These are phyloP conservation scores for Xiphophorus maculatus DNA, from an alignment of 2,113 vertebrate species.

Conservation along the genomic window DNA sequence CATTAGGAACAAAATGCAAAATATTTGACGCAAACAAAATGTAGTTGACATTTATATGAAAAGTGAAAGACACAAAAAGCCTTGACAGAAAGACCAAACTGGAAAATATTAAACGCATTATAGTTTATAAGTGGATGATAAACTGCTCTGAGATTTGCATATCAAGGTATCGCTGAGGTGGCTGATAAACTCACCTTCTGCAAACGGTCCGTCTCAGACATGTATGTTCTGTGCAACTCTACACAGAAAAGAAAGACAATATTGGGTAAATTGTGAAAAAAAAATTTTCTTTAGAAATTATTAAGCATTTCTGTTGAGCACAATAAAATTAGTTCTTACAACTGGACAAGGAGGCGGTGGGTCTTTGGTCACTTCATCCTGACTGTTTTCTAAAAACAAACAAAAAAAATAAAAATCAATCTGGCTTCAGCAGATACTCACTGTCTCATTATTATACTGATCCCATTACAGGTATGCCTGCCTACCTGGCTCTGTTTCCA, in stretches of 20 bases:
- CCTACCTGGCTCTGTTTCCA: slow-evolving; percentile 44
- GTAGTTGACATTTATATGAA: no score
- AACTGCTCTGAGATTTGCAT: no score
- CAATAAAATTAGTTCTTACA: slow-evolving; percentile 51
- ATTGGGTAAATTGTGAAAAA: not conserved
- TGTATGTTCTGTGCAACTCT: slow-evolving; percentile 78
- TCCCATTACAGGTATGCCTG: no score
- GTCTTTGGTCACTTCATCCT: slow-evolving; percentile 41
- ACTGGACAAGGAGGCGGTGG: slow-evolving; percentile 36
- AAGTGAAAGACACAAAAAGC: no score
- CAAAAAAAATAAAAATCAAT: not conserved
- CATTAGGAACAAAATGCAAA: no score
- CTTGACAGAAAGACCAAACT: not conserved
- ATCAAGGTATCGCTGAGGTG: not conserved
- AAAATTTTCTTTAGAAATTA: no score
- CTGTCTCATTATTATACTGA: not conserved
- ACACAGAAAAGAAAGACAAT: slow-evolving; percentile 4
- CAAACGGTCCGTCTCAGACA: slow-evolving; percentile 62
- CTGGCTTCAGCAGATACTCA: not conserved
- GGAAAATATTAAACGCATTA: not conserved
- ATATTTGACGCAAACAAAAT: no score
- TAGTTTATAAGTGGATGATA: not conserved
- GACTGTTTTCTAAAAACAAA: slow-evolving; percentile 33
- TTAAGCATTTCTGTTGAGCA: not conserved
- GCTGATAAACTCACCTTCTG: slow-evolving; percentile 71